Base-by-base conservation (phyloP, 2,797 vertebrate genomes). In the Girardinus metallicus region DNA sequence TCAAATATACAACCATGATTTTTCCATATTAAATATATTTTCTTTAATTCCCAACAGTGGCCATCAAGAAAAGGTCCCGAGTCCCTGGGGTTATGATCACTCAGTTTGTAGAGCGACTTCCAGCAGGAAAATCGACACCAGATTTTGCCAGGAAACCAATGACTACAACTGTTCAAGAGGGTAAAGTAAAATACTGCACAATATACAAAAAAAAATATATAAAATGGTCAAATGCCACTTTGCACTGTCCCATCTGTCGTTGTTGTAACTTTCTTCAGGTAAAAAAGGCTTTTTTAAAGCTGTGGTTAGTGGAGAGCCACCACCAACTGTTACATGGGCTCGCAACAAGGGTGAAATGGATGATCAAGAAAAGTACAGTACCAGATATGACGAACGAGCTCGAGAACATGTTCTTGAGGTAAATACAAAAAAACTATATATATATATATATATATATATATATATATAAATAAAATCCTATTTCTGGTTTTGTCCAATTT, bases 381-480 rank as follows among this genome's bases (percentile, higher is more conserved):
- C 75, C 9, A 95, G 88, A 86, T 96, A 94, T 49, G 88, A 93
- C 55, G 83, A 91, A 0, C 91, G 76, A 74, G 49, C 92, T 73
- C 91, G 87, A 78, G 97, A 98, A 84, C 94, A 96, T 36, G 57
- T 96, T 80, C 92, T 99, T 12, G 95, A 99, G 96, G 97, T 99
- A 82, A 96, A 84, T 70, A 74, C 46, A 49, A 57, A 55, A 26
- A 11, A n/a, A 29, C 23, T 7, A 51, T 21, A 41, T 41, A 41
- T 41, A 41, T 41, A 41, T 41, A 41, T 41, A 7, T 41, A 41
- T 41, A 41, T 41, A 9, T 23, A 82, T 96, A 83, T 66, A 73
- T 51, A 46, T 15, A 51, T 1, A 51, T 18, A 23, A 8, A 18
- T 1, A 55, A 23, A n/a, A 1, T 39, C 15, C 0, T 4, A 41